Evolutionary conservation across 2,888 invertebrate species (phyloP).

Genomic region (Malthinus flaveolus): DNA sequence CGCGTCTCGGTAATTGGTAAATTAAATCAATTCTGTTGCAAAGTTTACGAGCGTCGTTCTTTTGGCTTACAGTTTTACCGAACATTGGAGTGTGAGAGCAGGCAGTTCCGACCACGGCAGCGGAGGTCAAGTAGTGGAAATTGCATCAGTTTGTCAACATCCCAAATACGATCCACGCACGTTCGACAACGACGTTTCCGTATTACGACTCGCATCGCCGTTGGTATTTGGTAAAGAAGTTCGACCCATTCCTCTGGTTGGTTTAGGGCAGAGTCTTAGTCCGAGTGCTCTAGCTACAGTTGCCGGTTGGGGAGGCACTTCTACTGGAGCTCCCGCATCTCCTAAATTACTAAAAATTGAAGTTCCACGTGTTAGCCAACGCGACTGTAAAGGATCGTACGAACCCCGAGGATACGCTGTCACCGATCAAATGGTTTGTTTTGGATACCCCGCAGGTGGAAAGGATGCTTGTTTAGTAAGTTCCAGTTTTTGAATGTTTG

Average conservation of each 20-base stretch:
- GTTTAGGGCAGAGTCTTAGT: neutral
- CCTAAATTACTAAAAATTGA: slow-evolving; percentile 38
- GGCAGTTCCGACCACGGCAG: neutral
- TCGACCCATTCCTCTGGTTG: neutral
- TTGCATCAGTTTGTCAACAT: neutral
- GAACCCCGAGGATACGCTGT: neutral
- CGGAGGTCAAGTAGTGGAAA: neutral
- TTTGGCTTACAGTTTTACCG: too few relatives aligned
- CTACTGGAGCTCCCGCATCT: slow-evolving; percentile 35
- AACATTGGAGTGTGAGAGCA: neutral
- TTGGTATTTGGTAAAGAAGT: neutral
- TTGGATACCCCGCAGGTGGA: neutral
- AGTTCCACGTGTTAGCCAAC: too few relatives aligned
- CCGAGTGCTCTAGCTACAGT: slow-evolving; percentile 7
- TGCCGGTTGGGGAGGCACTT: slow-evolving; percentile 19
- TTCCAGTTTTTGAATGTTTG: neutral
- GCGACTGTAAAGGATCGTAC: too few relatives aligned
- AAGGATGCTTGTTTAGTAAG: slow-evolving; percentile 15
- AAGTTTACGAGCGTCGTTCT: too few relatives aligned
- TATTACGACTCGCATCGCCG: neutral
- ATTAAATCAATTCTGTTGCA: too few relatives aligned
- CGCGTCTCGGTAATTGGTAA: neutral
- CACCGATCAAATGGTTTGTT: neutral
- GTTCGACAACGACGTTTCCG: slow-evolving; percentile 4
- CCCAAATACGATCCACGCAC: neutral